Percentiles rank a stretch among this genome's conserved stretches.
Conservation (phyloP, 1,140 invertebrate species). For the Pachypeltis micranthus region DNA sequence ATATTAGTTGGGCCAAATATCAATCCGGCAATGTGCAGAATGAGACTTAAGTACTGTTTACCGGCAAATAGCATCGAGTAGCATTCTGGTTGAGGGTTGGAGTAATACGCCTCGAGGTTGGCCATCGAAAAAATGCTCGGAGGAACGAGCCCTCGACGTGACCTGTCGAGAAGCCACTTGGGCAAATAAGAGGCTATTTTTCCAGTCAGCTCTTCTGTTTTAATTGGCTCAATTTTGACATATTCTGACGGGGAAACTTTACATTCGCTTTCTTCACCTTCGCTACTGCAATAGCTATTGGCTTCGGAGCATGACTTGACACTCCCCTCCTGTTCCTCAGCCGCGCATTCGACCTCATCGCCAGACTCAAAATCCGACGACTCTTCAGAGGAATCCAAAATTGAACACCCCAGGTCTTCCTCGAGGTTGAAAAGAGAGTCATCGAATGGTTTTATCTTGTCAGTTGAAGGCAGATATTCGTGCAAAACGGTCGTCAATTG, state of each 20-base stretch:
- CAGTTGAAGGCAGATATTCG: too few relatives aligned
- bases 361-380: conserved; percentile 24
- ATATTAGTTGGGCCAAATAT: conserved; percentile 31
- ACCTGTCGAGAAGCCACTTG: conserved; percentile 50
- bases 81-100: conserved; percentile 61
- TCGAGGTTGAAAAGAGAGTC: too few relatives aligned
- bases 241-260: not conserved
- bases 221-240: not conserved
- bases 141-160: conserved; percentile 45
- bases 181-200: conserved; percentile 34
- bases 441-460: too few relatives aligned
- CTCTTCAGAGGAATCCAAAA: conserved; percentile 14
- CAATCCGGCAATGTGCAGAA: conserved; percentile 52
- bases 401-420: not conserved
- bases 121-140: conserved; percentile 53
- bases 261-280: conserved; percentile 20
- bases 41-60: conserved; percentile 45
- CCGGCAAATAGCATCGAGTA: conserved; percentile 45
- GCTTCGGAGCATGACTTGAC: conserved; percentile 13
- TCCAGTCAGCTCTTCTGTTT: not conserved
- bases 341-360: conserved; percentile 13
- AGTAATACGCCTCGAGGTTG: conserved; percentile 49
- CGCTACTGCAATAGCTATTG: conserved; percentile 16
- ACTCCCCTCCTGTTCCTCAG: conserved; percentile 23
- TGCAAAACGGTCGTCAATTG: conserved; percentile 34